Percentiles rank a stretch among this genome's conserved stretches.
These are phyloP conservation scores for Silvanus unidentatus DNA, from an alignment of 2,888 invertebrate species.

Conservation along the genomic window DNA sequence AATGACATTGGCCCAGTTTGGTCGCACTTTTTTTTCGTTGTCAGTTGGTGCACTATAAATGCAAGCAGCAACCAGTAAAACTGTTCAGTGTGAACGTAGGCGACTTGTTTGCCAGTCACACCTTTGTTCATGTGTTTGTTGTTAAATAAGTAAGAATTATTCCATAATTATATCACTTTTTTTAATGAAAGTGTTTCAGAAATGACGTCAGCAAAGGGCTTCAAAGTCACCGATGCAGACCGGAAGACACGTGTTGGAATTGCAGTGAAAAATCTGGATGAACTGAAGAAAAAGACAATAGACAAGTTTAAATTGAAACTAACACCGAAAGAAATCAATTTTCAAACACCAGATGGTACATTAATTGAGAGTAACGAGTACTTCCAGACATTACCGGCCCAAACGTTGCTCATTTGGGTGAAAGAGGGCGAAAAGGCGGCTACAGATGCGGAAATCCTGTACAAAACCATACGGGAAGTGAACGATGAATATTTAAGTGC, in stretches of 20 bases:
- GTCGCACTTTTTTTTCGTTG: conserved; percentile 18
- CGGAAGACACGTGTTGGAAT: conserved; percentile 65
- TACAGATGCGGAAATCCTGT: conserved; percentile 63
- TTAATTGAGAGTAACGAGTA: conserved; percentile 71
- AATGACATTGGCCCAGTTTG: conserved; percentile 37
- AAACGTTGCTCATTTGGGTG: conserved; percentile 63
- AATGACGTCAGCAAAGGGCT: conserved; percentile 57
- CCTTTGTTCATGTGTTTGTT: too few relatives aligned
- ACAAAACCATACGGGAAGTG: conserved; percentile 61
- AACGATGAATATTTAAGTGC: conserved; percentile 65
- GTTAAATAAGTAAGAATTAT: too few relatives aligned
- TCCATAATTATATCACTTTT: not conserved
- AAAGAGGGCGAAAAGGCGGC: conserved; percentile 41
- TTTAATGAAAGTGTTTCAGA: not conserved
- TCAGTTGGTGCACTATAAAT: conserved; percentile 24
- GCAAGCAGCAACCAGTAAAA: conserved; percentile 24
- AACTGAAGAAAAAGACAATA: conserved; percentile 63
- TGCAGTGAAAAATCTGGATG: conserved; percentile 60
- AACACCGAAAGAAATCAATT: conserved; percentile 32
- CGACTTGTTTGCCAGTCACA: conserved; percentile 10
- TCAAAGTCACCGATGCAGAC: conserved; percentile 65
- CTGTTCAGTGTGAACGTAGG: conserved; percentile 18
- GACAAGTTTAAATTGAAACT: conserved; percentile 50
- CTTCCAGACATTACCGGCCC: conserved; percentile 65
- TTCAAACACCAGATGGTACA: conserved; percentile 58